A percentile compares a stretch with the other conserved stretches of the same genome.
phyloP scores from a whole-genome alignment of 1,140 invertebrate species.

The Tetramorium parvispinum region DNA sequence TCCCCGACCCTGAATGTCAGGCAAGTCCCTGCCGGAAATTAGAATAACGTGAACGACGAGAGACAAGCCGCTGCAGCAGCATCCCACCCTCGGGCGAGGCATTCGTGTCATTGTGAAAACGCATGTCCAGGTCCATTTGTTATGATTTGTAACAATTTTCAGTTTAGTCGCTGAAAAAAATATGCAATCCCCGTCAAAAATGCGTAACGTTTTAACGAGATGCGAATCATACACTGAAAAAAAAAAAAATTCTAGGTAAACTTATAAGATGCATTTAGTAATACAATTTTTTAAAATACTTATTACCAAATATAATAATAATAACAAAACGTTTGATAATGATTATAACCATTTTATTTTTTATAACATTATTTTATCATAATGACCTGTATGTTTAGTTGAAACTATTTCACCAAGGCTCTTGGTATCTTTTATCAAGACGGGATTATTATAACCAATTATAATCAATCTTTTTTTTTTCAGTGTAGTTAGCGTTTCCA shows the following conservation, averaged over 20 bases:
- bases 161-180: background rate
- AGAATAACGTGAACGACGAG: slow-evolving; percentile 39
- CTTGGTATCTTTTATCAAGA: no score
- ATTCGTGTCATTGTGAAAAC: background rate
- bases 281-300: no score
- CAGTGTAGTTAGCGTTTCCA: background rate
- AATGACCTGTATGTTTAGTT: no score
- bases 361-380: no score
- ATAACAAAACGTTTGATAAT: no score
- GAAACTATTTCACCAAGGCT: no score
- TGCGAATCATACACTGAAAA: background rate
- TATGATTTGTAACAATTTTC: slow-evolving; percentile 16
- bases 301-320: no score
- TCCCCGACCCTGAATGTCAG: slow-evolving; percentile 34
- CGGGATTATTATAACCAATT: no score
- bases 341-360: no score
- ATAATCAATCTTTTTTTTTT: no score
- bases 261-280: no score
- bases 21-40: slow-evolving; percentile 62
- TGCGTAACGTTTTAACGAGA: background rate
- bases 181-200: background rate
- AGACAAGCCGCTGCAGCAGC: slow-evolving; percentile 1
- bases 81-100: slow-evolving; percentile 22
- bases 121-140: slow-evolving; percentile 1
- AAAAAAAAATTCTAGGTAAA: no score